phyloP scores from a whole-genome alignment of 2,113 vertebrate species.

The Pterocles burchelli region DNA sequence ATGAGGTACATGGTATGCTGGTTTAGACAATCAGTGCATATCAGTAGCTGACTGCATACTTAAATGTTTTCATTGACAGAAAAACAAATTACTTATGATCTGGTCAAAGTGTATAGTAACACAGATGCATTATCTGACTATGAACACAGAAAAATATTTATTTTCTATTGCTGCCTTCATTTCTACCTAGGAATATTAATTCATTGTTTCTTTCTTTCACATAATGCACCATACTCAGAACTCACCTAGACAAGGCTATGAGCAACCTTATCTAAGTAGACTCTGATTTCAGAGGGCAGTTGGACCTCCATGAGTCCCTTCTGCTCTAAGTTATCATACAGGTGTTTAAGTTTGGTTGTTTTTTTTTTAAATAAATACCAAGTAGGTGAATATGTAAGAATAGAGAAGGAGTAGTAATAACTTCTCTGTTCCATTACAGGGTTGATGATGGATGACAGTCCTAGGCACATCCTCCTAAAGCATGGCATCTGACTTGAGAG shows the following conservation, averaged over 20 bases:
- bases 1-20: accelerated
- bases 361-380: background rate
- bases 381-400: background rate
- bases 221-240: background rate
- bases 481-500: background rate
- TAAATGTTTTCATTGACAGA: background rate
- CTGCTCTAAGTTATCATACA: background rate
- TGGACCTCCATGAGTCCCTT: background rate
- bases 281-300: background rate
- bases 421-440: background rate
- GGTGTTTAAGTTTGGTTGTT: background rate
- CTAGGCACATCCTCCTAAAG: background rate
- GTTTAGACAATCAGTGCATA: background rate
- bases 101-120: background rate
- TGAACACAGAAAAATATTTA: background rate
- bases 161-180: background rate
- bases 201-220: background rate
- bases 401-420: background rate
- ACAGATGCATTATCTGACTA: background rate
- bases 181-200: background rate
- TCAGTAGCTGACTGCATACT: background rate
- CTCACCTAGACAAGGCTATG: background rate
- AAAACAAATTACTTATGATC: background rate
- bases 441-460: accelerated
- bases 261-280: background rate